Percentiles rank a stretch among this genome's conserved stretches.
phyloP scores from a whole-genome alignment of 2,113 vertebrate genomes.

The Gadus chalcogrammus region DNA sequence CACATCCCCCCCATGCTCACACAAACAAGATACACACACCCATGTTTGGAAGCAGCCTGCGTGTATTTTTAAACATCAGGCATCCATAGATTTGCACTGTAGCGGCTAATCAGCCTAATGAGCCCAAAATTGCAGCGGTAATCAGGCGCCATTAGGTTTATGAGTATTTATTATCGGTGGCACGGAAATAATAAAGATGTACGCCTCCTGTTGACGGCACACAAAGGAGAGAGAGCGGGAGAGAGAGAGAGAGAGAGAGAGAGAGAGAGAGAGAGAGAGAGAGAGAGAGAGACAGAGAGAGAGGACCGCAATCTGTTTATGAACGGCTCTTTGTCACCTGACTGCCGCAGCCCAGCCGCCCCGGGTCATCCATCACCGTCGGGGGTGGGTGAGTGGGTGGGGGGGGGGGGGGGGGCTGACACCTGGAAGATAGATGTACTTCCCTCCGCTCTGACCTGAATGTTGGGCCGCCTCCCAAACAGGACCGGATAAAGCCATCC shows the following conservation, averaged over 20 bases:
- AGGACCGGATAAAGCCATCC: constrained; percentile 32
- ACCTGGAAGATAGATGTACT: constrained; percentile 51
- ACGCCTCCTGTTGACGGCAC: constrained; percentile 70
- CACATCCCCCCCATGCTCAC: background rate
- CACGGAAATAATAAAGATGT: constrained; percentile 73
- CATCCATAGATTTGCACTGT: constrained; percentile 67
- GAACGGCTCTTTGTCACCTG: constrained; percentile 74
- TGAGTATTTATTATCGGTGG: constrained; percentile 82
- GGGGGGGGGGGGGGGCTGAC: too few relatives aligned
- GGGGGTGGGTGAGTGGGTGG: background rate
- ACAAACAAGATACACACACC: background rate
- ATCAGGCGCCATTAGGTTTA: constrained; percentile 82
- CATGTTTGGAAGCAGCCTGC: constrained; percentile 26
- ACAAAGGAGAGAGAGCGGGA: constrained; percentile 54
- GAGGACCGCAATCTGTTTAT: constrained; percentile 60
- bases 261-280: too few relatives aligned
- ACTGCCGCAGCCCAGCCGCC: constrained; percentile 60
- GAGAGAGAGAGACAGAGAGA: too few relatives aligned
- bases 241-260: too few relatives aligned
- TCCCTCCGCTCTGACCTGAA: constrained; percentile 66
- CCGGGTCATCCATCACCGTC: constrained; percentile 70
- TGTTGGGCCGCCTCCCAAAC: constrained; percentile 63
- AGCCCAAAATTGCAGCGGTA: constrained; percentile 80
- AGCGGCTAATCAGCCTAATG: constrained; percentile 81
- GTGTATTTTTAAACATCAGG: constrained; percentile 70